Percentiles rank a stretch among this genome's conserved stretches.
Conservation (phyloP, 2,797 vertebrate genomes). For the Falco columbarius region DNA sequence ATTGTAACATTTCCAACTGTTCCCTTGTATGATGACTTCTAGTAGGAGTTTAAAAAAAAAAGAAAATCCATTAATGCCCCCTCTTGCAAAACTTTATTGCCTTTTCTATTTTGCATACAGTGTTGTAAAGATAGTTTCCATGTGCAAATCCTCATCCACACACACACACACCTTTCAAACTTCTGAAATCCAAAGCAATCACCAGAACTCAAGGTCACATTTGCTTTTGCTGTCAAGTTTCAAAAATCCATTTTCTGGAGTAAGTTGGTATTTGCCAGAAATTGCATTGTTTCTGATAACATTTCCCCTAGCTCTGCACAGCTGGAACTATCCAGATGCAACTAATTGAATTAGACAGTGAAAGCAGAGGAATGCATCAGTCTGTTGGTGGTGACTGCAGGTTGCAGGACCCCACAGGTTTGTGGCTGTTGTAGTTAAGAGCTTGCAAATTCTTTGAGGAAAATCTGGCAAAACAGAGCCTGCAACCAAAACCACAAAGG, state of each 20-base stretch:
- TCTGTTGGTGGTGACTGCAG: not conserved
- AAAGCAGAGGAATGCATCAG: not conserved
- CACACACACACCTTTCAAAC: not conserved
- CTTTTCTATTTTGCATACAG: not conserved
- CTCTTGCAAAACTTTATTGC: not conserved
- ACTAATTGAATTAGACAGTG: not conserved
- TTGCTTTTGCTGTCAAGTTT: not conserved
- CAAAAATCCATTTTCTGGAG: not conserved
- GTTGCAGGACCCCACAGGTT: not conserved
- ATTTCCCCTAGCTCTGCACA: not conserved
- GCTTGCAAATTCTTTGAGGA: not conserved
- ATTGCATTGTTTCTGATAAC: not conserved
- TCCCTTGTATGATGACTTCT: not conserved
- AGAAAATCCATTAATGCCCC: not conserved
- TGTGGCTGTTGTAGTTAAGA: not conserved
- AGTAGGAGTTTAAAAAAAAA: fast-evolving
- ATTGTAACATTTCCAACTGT: not conserved
- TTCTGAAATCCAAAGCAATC: not conserved
- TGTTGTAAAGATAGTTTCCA: not conserved
- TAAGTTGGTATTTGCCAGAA: not conserved
- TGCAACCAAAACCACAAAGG: not conserved
- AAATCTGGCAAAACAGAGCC: not conserved
- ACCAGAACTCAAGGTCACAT: not conserved
- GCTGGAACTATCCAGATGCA: not conserved
- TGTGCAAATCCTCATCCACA: not conserved